Percentiles rank a stretch among this genome's conserved stretches.
Evolutionary conservation across 2,888 invertebrate genomes (phyloP).

Genomic region (Oligia strigilis): DNA sequence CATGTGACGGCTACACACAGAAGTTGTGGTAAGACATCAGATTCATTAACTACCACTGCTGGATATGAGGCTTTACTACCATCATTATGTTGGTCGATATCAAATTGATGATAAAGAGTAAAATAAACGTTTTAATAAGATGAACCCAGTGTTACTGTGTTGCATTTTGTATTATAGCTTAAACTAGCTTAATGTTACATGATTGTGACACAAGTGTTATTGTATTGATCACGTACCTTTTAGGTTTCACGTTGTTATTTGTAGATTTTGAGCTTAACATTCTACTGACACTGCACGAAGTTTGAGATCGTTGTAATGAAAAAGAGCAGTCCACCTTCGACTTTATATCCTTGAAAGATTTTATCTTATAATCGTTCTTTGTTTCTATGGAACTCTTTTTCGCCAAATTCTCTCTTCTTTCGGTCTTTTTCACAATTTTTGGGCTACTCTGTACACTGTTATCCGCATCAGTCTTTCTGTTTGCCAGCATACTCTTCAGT

Average conservation of each 20-base stretch:
- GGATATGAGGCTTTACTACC: no score
- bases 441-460: slow-evolving; percentile 91
- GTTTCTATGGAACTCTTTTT: slow-evolving; percentile 92
- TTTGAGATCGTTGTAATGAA: slow-evolving; percentile 88
- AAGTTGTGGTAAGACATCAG: not conserved
- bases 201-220: slow-evolving; percentile 8
- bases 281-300: slow-evolving; percentile 87
- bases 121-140: not conserved
- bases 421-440: slow-evolving; percentile 91
- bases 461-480: slow-evolving; percentile 88
- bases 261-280: slow-evolving; percentile 87
- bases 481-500: slow-evolving; percentile 93
- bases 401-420: slow-evolving; percentile 93
- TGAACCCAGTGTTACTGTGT: not conserved
- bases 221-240: slow-evolving; percentile 78
- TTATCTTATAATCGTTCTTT: slow-evolving; percentile 93
- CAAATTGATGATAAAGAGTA: not conserved
- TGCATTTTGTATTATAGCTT: slow-evolving; percentile 23
- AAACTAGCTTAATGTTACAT: slow-evolving; percentile 2
- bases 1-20: slow-evolving; percentile 84
- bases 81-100: not conserved
- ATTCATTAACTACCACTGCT: not conserved
- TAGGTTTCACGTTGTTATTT: slow-evolving; percentile 85
- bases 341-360: slow-evolving; percentile 96
- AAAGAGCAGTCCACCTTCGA: slow-evolving; percentile 93